phyloP scores from a whole-genome alignment of 1,140 invertebrate species.

The Drosophila lacertosa region DNA sequence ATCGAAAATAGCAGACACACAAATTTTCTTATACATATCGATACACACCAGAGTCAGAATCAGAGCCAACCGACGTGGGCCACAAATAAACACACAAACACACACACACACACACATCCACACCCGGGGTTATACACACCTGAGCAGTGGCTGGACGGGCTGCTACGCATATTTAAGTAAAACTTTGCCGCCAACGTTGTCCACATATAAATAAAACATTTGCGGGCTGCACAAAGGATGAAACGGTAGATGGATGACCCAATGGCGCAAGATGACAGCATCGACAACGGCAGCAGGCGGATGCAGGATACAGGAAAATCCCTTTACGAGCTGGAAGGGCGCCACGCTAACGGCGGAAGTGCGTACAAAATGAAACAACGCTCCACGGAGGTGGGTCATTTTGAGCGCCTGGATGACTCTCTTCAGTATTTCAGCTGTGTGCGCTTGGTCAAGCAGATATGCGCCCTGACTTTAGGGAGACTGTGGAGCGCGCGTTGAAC shows the following conservation, averaged over 20 bases:
- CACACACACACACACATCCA: slow-evolving; percentile 11
- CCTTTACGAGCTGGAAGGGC: slow-evolving; percentile 66
- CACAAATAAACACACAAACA: slow-evolving; percentile 21
- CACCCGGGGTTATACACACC: slow-evolving; percentile 37
- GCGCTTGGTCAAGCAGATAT: slow-evolving; percentile 79
- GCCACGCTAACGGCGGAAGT: slow-evolving; percentile 61
- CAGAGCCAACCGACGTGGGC: slow-evolving; percentile 1
- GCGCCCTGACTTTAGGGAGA: slow-evolving; percentile 3
- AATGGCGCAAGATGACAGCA: slow-evolving; percentile 78
- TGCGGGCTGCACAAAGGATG: slow-evolving; percentile 74
- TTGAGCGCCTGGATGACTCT: slow-evolving; percentile 27
- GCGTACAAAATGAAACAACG: slow-evolving; percentile 80
- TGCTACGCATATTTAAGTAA: slow-evolving; percentile 76
- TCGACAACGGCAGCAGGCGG: slow-evolving; percentile 25
- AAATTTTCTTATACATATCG: slow-evolving; percentile 46
- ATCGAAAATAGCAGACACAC: slow-evolving; percentile 1
- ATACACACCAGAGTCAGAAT: slow-evolving; percentile 29
- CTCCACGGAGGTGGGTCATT: slow-evolving; percentile 38
- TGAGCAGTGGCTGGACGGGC: slow-evolving; percentile 50
- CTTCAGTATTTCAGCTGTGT: slow-evolving; percentile 44
- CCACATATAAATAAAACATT: slow-evolving; percentile 83
- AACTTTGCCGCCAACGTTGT: slow-evolving; percentile 61
- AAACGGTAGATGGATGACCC: slow-evolving; percentile 80
- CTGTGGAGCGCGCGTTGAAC: neutral
- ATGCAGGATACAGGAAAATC: slow-evolving; percentile 76